A percentile compares a stretch with the other conserved stretches of the same genome.
phyloP scores from a whole-genome alignment of 2,888 invertebrate genomes.

The Acanthopleura granulata region DNA sequence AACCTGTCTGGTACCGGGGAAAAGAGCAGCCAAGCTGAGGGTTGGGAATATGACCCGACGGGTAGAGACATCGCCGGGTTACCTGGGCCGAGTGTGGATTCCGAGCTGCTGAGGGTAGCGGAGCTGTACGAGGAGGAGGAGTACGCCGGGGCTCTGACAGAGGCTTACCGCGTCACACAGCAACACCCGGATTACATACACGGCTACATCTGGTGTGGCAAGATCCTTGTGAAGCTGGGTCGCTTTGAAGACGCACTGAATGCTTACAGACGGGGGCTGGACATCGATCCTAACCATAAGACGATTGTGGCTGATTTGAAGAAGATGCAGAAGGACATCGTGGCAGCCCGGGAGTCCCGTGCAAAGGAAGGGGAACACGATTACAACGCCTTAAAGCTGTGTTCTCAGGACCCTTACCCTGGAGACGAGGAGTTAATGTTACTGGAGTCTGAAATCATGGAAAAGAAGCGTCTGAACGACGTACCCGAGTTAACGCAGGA shows the following conservation, averaged over 20 bases:
- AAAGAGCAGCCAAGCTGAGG: too few relatives aligned
- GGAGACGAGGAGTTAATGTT: slow-evolving; percentile 41
- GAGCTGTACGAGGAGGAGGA: slow-evolving; percentile 27
- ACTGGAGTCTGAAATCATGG: slow-evolving; percentile 39
- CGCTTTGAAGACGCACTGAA: slow-evolving; percentile 39
- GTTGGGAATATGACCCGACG: too few relatives aligned
- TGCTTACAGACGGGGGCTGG: slow-evolving; percentile 37
- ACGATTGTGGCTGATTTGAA: slow-evolving; percentile 37
- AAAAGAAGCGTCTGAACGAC: slow-evolving; percentile 36
- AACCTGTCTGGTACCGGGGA: too few relatives aligned
- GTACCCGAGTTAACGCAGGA: slow-evolving; percentile 28
- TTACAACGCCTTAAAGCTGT: slow-evolving; percentile 42
- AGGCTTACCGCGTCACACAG: slow-evolving; percentile 32
- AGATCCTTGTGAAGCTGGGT: slow-evolving; percentile 32
- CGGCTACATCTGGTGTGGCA: slow-evolving; percentile 37
- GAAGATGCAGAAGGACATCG: slow-evolving; percentile 38
- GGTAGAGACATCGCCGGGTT: too few relatives aligned
- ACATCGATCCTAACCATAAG: slow-evolving; percentile 37
- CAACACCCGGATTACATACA: slow-evolving; percentile 28
- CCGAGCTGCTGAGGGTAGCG: too few relatives aligned
- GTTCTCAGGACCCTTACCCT: slow-evolving; percentile 43
- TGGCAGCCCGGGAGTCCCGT: slow-evolving; percentile 30
- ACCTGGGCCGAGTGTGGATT: too few relatives aligned
- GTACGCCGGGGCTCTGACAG: slow-evolving; percentile 33
- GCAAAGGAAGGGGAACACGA: slow-evolving; percentile 27